These are phyloP conservation scores for Xestia c-nigrum DNA, from an alignment of 2,888 invertebrate species.

Conservation along the genomic window DNA sequence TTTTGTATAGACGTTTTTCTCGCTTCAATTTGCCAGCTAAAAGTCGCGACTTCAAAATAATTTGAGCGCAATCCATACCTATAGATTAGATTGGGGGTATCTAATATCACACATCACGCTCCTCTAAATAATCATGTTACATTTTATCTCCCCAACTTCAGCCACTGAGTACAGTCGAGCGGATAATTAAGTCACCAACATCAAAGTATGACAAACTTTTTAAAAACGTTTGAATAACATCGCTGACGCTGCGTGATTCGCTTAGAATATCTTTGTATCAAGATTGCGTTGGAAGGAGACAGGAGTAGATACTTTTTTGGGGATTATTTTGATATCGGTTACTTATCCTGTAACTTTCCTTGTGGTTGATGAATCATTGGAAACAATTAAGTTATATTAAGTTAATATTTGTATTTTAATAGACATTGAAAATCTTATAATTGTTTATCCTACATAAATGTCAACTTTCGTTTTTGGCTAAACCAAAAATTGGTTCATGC, in stretches of 20 bases:
- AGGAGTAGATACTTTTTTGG: constrained; percentile 1
- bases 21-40: background rate
- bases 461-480: background rate
- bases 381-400: background rate
- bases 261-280: constrained; percentile 69
- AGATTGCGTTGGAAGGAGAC: constrained; percentile 39
- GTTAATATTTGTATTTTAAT: too few species aligned
- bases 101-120: constrained; percentile 9
- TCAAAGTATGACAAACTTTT: constrained; percentile 68
- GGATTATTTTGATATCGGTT: background rate
- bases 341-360: background rate
- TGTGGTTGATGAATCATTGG: background rate
- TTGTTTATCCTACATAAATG: background rate
- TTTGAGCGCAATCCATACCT: background rate
- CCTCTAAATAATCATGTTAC: constrained; percentile 12
- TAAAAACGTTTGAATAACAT: constrained; percentile 73
- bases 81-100: too few species aligned
- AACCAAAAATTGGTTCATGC: background rate
- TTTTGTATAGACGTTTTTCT: background rate
- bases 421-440: background rate
- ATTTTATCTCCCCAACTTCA: constrained; percentile 42
- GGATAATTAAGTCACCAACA: constrained; percentile 69
- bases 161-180: constrained; percentile 65
- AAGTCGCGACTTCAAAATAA: background rate
- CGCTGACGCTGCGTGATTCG: constrained; percentile 69